A percentile compares a stretch with the other conserved stretches of the same genome.
These are phyloP conservation scores for Mormyrus iriodes DNA, from an alignment of 2,113 vertebrate genomes.

Conservation along the genomic window DNA sequence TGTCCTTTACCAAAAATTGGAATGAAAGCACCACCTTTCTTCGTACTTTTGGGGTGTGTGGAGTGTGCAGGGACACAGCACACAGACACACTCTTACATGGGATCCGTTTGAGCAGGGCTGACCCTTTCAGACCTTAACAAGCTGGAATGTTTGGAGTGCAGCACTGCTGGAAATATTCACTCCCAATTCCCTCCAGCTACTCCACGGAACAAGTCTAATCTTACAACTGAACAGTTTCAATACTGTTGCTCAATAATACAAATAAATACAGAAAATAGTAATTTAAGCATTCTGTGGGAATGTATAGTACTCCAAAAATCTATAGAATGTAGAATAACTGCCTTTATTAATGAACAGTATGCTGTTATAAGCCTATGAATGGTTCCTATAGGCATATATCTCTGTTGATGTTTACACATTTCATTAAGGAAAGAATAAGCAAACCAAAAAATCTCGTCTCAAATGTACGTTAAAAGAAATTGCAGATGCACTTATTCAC, in stretches of 20 bases:
- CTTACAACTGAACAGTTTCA: constrained; percentile 46
- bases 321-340: not conserved
- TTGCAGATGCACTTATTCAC: too few species aligned
- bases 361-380: not conserved
- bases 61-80: constrained; percentile 29
- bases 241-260: constrained; percentile 51
- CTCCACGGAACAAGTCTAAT: constrained; percentile 31
- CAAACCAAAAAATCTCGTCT: not conserved
- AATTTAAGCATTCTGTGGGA: not conserved
- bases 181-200: constrained; percentile 27
- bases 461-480: too few species aligned
- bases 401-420: not conserved
- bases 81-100: constrained; percentile 52
- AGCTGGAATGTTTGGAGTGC: constrained; percentile 58
- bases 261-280: constrained; percentile 41
- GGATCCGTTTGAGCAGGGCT: constrained; percentile 56
- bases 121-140: constrained; percentile 40
- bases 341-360: not conserved
- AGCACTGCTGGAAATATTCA: constrained; percentile 55
- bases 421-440: not conserved
- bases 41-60: not conserved
- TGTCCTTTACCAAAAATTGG: constrained; percentile 18
- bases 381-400: not conserved
- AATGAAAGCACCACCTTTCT: constrained; percentile 20
- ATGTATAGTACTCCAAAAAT: not conserved